These are phyloP conservation scores for Pseudotriccus pelzelni DNA, from an alignment of 2,797 vertebrate genomes.

Conservation along the genomic window DNA sequence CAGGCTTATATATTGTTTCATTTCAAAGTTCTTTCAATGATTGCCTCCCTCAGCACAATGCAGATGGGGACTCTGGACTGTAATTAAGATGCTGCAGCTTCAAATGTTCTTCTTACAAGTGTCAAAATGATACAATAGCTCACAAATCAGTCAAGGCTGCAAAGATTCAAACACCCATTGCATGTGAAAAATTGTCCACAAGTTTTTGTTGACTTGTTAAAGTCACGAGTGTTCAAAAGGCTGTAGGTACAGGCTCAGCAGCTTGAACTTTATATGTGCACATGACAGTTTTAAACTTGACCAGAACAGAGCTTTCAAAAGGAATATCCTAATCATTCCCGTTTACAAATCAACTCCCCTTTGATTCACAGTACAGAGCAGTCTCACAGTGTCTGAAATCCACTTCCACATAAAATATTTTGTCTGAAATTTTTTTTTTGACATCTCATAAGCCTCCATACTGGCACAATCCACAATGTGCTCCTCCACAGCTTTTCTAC, in stretches of 20 bases:
- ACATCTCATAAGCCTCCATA: not conserved
- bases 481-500: not conserved
- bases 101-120: not conserved
- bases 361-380: not conserved
- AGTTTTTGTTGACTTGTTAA: not conserved
- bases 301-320: not conserved
- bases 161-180: not conserved
- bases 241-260: not conserved
- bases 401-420: not conserved
- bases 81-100: not conserved
- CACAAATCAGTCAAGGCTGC: not conserved
- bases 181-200: not conserved
- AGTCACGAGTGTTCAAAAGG: not conserved
- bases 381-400: not conserved
- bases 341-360: not conserved
- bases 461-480: not conserved
- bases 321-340: not conserved
- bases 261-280: not conserved
- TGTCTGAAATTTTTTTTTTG: not conserved
- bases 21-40: not conserved
- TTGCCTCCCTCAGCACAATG: rapidly evolving
- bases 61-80: not conserved
- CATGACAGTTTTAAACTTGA: not conserved
- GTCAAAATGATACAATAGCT: not conserved
- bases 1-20: not conserved